Percentiles rank a stretch among this genome's conserved stretches.
Evolutionary conservation across 2,797 vertebrate genomes (phyloP).

Genomic region (Babyrousa celebensis): DNA sequence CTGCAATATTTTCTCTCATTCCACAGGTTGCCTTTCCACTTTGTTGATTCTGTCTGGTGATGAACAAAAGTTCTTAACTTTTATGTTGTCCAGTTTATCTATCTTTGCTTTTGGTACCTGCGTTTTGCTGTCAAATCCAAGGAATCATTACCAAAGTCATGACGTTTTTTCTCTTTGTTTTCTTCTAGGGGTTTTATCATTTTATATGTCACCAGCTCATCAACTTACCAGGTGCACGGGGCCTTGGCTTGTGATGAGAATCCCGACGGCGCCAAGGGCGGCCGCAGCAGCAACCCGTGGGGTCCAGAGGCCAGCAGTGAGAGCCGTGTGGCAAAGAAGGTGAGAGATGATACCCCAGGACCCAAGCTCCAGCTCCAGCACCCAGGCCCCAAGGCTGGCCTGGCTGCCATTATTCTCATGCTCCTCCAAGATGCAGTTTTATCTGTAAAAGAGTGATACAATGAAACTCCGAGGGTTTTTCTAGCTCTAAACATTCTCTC

Average conservation of each 20-base stretch:
- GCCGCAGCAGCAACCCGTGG: background rate
- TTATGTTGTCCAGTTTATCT: background rate
- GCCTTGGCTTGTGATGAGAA: background rate
- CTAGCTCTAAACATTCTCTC: background rate
- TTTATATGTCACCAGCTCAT: background rate
- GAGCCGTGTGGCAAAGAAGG: slow-evolving; percentile 43
- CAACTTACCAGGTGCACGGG: background rate
- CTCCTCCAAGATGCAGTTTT: background rate
- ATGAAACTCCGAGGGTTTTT: slow-evolving; percentile 30
- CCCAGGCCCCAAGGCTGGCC: background rate
- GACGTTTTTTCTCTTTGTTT: background rate
- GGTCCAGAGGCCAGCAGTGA: slow-evolving; percentile 57
- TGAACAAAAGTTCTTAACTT: background rate
- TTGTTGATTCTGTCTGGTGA: background rate
- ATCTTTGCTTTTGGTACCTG: background rate
- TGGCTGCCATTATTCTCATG: background rate
- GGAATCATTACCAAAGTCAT: background rate
- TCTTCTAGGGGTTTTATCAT: background rate
- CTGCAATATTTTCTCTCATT: background rate
- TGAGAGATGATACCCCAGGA: background rate
- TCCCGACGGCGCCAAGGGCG: background rate
- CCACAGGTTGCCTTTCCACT: background rate
- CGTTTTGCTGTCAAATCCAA: background rate
- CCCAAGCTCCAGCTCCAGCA: background rate
- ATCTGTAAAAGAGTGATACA: background rate